Base-by-base conservation (phyloP, 2,113 vertebrate species). In the Panthera leo region DNA sequence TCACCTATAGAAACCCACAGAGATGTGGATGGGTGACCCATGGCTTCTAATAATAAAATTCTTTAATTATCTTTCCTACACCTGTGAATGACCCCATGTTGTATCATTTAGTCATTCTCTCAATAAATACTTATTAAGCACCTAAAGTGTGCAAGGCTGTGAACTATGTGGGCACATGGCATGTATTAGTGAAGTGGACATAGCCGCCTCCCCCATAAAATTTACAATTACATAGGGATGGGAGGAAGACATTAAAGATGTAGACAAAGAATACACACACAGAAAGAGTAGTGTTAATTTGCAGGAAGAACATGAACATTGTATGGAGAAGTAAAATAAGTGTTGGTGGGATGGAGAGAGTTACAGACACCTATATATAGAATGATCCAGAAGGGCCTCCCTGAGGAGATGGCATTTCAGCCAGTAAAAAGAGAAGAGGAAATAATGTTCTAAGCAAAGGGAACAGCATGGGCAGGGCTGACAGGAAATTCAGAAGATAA, bases 261-360 rank as follows among this genome's bases (percentile, higher is more conserved):
- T 53, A 55, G 16, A 19, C 14, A 67, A 48, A 51, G 25, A 73
- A 88, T 3, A 68, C 6, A 68, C 5, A 39, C 5, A 31, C 11
- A 91, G 67, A 80, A 2, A 85, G 12, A 61, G 25, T 34, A 48
- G 19, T 42, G 63, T 14, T 27, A 3, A 55, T 61, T 58, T 94
- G 83, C 51, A 63, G 84, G 70, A 85, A 75, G 86, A 89, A 92
- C 25, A 61, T 83, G 27, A 90, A 51, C 25, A 10, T 27, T 85
- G 42, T 21, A 27, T 16, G 87, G 42, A 85, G 61, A 53, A 45
- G 25, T 36, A 88, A 55, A 79, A 5, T 63, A 76, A 91, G 21
- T n/a, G 6, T 61, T 76, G 14, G 51, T 63, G 27, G 5, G 10
- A 11, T 61, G 4, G 68, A 94, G 31, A 61, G 21, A n/a, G n/a